These are phyloP conservation scores for Cylindroiulus punctatus DNA, from an alignment of 2,888 invertebrate species.

Conservation along the genomic window DNA sequence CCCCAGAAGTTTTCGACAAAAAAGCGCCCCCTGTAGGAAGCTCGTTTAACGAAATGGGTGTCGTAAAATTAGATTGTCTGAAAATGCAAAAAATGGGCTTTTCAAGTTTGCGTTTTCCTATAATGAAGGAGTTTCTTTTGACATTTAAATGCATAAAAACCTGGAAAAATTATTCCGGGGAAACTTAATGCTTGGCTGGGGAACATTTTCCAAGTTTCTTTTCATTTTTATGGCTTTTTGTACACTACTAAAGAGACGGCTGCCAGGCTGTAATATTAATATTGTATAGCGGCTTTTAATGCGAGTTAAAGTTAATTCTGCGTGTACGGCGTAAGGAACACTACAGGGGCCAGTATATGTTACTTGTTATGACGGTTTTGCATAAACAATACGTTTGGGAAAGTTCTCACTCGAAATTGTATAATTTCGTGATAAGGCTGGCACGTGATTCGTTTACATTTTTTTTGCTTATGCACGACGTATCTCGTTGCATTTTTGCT, in stretches of 20 bases:
- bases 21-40: not conserved
- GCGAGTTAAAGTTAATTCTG: slow-evolving; percentile 14
- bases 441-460: not conserved
- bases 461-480: not conserved
- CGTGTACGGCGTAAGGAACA: not conserved
- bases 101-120: not conserved
- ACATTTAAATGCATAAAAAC: not conserved
- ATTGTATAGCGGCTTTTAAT: slow-evolving; percentile 20
- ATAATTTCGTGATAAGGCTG: not conserved
- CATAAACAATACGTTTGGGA: not conserved
- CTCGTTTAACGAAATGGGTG: slow-evolving; percentile 21
- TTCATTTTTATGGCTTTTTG: slow-evolving; percentile 5
- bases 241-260: not conserved
- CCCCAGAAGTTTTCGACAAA: not conserved
- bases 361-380: not conserved
- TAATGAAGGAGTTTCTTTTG: slow-evolving; percentile 26
- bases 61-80: slow-evolving; percentile 32
- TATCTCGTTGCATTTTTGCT: not conserved
- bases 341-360: not conserved
- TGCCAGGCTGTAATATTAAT: not conserved
- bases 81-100: slow-evolving; percentile 21
- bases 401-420: not conserved
- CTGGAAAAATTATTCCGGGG: not conserved
- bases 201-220: slow-evolving; percentile 20
- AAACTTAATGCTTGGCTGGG: slow-evolving; percentile 10